phyloP scores from a whole-genome alignment of 2,797 vertebrate species.

The Corythornis leucogaster region DNA sequence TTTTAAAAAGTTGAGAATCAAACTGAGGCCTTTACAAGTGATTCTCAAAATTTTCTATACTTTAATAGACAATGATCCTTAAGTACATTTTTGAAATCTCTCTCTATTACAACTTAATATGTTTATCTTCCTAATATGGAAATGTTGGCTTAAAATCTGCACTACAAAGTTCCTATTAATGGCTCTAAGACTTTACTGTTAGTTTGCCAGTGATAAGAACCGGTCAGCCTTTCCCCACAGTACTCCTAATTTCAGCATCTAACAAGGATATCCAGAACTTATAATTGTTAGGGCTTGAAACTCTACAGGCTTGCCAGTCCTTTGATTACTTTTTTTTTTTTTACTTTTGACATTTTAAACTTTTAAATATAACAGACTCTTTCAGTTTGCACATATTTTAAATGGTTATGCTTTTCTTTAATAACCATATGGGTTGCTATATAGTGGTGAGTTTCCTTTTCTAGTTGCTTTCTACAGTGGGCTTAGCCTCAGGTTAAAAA shows the following conservation, averaged over 20 bases:
- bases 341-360: neutral
- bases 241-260: conserved; percentile 18
- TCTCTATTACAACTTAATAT: neutral
- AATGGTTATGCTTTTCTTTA: neutral
- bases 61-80: neutral
- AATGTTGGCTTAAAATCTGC: conserved; percentile 17
- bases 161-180: neutral
- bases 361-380: neutral
- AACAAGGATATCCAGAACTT: neutral
- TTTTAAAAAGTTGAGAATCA: neutral
- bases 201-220: conserved; percentile 29
- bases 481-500: too few species aligned
- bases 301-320: neutral
- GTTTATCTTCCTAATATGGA: neutral
- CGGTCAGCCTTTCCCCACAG: conserved; percentile 16
- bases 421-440: neutral
- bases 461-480: too few species aligned
- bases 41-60: neutral
- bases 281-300: neutral
- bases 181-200: neutral
- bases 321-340: neutral
- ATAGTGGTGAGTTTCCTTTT: neutral
- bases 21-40: neutral
- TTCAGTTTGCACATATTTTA: neutral
- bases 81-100: conserved; percentile 7